Conservation (phyloP, 1,140 invertebrate species). For the Drosophila nigromelanica region DNA sequence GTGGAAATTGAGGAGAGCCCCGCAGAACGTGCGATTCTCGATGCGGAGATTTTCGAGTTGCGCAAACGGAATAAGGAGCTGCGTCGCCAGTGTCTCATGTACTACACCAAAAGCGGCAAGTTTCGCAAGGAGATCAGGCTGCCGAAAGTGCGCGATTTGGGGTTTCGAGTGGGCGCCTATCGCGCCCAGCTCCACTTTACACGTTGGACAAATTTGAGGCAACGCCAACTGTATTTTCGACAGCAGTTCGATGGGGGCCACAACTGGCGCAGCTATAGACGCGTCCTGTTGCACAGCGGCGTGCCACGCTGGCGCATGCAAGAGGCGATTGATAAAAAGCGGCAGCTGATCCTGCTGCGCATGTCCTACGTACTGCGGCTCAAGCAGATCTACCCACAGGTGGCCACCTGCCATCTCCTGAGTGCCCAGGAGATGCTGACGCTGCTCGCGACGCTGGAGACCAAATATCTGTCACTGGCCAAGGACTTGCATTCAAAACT, state of each 20-base stretch:
- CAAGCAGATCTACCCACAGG: background rate
- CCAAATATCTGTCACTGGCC: background rate
- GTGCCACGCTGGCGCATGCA: background rate
- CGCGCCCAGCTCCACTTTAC: background rate
- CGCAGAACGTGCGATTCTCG: background rate
- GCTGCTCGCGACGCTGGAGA: background rate
- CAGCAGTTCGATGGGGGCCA: background rate
- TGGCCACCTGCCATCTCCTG: background rate
- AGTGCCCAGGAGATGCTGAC: background rate
- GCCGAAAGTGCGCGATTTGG: background rate
- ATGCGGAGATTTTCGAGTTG: background rate
- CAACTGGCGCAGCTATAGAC: background rate
- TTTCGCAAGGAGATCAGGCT: background rate
- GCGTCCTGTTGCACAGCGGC: background rate
- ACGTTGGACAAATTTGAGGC: background rate
- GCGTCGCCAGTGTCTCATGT: slow-evolving; percentile 1
- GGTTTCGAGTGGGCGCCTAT: slow-evolving; percentile 3
- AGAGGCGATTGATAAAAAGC: background rate
- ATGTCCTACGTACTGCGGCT: too few species aligned
- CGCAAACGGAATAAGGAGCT: background rate
- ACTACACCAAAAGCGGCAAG: background rate
- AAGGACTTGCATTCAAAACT: background rate
- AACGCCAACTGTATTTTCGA: background rate
- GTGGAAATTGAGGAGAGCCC: background rate
- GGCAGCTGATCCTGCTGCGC: background rate